Conservation (phyloP, 2,888 invertebrate species). For the Merodon equestris region DNA sequence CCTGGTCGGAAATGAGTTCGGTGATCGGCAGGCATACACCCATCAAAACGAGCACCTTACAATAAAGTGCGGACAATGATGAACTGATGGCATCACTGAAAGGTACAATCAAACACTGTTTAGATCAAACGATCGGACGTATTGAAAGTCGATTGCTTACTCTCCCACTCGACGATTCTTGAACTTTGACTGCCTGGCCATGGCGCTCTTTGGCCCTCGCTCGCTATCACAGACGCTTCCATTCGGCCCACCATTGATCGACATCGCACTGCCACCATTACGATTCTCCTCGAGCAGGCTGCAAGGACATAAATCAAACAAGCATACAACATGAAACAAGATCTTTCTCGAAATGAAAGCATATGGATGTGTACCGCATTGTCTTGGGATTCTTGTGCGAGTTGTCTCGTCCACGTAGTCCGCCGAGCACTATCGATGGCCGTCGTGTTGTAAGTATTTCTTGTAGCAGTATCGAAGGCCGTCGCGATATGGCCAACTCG, state of each 20-base stretch:
- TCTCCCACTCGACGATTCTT: constrained; percentile 79
- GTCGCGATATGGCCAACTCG: constrained; percentile 76
- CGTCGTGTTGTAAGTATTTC: constrained; percentile 79
- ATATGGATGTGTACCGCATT: constrained; percentile 72
- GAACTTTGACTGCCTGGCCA: constrained; percentile 75
- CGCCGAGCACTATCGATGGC: constrained; percentile 83
- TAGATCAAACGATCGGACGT: neutral
- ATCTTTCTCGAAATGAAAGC: too few relatives aligned
- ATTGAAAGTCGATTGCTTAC: constrained; percentile 74
- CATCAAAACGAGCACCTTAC: constrained; percentile 89
- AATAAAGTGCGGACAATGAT: constrained; percentile 89
- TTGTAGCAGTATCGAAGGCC: constrained; percentile 77
- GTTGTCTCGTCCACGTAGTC: constrained; percentile 71
- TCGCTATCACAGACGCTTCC: constrained; percentile 69
- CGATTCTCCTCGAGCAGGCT: constrained; percentile 71
- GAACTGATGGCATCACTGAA: constrained; percentile 85
- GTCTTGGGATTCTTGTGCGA: constrained; percentile 71
- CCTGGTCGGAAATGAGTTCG: constrained; percentile 89
- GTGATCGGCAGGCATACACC: constrained; percentile 93
- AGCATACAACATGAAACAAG: neutral
- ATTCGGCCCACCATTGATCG: constrained; percentile 72
- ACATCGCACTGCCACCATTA: constrained; percentile 73
- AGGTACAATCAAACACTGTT: constrained; percentile 9
- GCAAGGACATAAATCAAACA: constrained; percentile 13
- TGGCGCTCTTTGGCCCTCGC: constrained; percentile 73